Evolutionary conservation across 2,113 vertebrate species (phyloP).

Genomic region (human (Homo sapiens)): DNA sequence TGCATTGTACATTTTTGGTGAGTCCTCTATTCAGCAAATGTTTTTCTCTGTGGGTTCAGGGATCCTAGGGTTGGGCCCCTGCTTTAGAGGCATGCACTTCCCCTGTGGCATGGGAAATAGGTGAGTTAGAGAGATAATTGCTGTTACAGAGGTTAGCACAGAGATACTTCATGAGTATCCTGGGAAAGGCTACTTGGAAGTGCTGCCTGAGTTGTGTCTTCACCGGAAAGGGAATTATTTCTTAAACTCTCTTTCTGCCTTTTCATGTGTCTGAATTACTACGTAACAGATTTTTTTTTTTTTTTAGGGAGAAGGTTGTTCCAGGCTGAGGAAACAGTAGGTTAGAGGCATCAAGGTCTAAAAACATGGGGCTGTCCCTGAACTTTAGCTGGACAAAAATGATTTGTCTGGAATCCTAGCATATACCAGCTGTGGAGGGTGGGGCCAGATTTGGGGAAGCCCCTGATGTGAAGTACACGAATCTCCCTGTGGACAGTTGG

Average conservation of each 20-base stretch:
- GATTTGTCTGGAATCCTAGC: neutral
- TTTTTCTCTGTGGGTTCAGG: neutral
- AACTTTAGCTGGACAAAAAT: neutral
- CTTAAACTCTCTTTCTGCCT: neutral
- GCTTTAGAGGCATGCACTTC: neutral
- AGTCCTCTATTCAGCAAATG: neutral
- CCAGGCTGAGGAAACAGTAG: neutral
- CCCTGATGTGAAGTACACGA: neutral
- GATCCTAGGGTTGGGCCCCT: neutral
- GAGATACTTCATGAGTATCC: neutral
- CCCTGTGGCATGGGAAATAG: neutral
- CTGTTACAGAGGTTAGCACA: neutral
- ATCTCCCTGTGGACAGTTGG: neutral
- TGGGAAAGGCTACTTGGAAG: neutral
- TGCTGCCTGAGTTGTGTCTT: neutral
- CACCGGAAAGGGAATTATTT: neutral
- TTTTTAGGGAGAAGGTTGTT: neutral
- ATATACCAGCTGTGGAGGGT: neutral
- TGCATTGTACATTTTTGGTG: neutral
- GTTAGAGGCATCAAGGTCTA: neutral
- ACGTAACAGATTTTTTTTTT: neutral
- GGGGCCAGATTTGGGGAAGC: neutral
- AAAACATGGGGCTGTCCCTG: neutral
- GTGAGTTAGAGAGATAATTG: neutral
- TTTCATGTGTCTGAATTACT: neutral